Evolutionary conservation across 92 coral and sea anemone genomes (phyloP).

Genomic region (Parazoanthus atlanticus): DNA sequence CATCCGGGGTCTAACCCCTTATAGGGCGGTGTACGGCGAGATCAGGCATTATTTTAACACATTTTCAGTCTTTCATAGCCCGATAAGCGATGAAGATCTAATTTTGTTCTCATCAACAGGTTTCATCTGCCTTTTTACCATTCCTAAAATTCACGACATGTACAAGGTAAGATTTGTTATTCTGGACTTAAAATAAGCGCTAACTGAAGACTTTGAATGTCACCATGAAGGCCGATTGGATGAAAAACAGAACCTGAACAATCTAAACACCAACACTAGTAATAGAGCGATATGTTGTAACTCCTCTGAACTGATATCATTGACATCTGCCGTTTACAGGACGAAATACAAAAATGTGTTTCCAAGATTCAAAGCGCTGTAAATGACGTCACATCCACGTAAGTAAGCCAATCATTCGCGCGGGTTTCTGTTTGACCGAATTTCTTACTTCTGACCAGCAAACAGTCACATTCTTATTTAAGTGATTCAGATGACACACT

Average conservation of each 20-base stretch:
- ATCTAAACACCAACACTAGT: background rate
- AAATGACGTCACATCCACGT: slow-evolving; percentile 70
- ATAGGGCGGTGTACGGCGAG: too few relatives aligned
- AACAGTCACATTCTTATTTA: background rate
- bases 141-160: slow-evolving; percentile 92
- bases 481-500: too few relatives aligned
- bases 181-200: background rate
- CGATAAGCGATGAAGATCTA: background rate
- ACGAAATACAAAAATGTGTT: slow-evolving; percentile 77
- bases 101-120: slow-evolving; percentile 48
- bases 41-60: too few relatives aligned
- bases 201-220: too few relatives aligned
- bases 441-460: background rate
- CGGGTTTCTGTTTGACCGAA: background rate
- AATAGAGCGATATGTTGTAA: background rate
- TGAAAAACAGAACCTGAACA: background rate
- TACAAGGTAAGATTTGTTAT: slow-evolving; percentile 62
- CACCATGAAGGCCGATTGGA: too few relatives aligned
- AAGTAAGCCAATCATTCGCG: slow-evolving; percentile 1
- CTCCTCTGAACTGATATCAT: background rate
- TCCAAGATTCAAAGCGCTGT: slow-evolving; percentile 68
- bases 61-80: too few relatives aligned
- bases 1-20: too few relatives aligned
- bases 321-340: slow-evolving; percentile 43
- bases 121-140: slow-evolving; percentile 75